Evolutionary conservation across 2,888 invertebrate genomes (phyloP), one percentile per base, ranked within the genome.

Genomic region (Amaurobius ferox): DNA sequence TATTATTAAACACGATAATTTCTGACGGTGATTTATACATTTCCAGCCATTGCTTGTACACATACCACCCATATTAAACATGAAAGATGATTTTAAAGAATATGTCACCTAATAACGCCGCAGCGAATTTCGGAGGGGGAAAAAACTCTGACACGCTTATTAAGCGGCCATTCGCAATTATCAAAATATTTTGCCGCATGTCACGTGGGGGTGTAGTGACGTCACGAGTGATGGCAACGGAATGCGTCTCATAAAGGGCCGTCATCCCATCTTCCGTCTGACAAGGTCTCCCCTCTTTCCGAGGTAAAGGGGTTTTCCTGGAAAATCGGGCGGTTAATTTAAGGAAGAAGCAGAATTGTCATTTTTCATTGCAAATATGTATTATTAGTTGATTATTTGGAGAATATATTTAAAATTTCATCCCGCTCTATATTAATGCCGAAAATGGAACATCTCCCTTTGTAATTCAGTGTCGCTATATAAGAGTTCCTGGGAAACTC

Each of bases 231-330:
- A 72, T 62, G 72, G 62, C 74, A 28, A 39, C 61, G 81, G 81
- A 81, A 81, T 81, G 74, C 44, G 39, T 76, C 44, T 81, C 81
- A 81, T 74, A 74, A 44, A 70, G 74, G 70, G 30, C 23, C 61
- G 74, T 81, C 81, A 81, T 23, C 44, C 2, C 44, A 16, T 55
- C 55, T 1, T n/a, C 23, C 55, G 23, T n/a, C 23, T 55, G 55
- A 55, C 55, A 55, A 55, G 23, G 11, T 5, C 19, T 23, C 23
- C 44, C 55, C 55, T 23, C 44, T 55, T 5, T 23, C 55, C 55
- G 35, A 19, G 6, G 23, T 7, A 55, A 55, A 55, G 55, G 55
- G 55, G 55, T 55, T 19, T 19, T 55, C 2, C 23, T 16, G 23
- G 5, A 55, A 55, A 55, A 55, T 23, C 55, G 23, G 3, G 3